Evolutionary conservation across 1,140 invertebrate genomes (phyloP).

Genomic region (Atopsyche davidsoni): DNA sequence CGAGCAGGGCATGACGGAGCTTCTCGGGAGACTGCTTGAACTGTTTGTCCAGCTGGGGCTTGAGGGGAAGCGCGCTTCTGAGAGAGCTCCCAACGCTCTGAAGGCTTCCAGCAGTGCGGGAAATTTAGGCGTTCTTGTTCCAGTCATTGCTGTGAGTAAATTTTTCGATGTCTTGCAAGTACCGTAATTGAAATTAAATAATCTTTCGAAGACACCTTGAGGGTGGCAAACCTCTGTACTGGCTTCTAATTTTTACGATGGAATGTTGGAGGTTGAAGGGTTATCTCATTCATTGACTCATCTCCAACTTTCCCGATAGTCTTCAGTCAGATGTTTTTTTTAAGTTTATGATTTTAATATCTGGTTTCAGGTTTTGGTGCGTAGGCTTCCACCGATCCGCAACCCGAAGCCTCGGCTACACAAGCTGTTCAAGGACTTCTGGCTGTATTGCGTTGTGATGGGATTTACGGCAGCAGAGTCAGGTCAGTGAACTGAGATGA

Average conservation of each 20-base stretch:
- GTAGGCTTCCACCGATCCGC: conserved; percentile 81
- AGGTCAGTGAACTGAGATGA: conserved; percentile 50
- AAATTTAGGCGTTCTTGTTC: conserved; percentile 94
- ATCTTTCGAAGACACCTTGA: no score
- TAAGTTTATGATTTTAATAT: neutral
- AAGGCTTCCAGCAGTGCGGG: conserved; percentile 90
- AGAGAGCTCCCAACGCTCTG: conserved; percentile 68
- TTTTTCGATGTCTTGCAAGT: no score
- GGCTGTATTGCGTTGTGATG: conserved; percentile 99
- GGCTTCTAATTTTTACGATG: neutral
- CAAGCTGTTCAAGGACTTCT: conserved; percentile 97
- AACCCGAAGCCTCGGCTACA: conserved; percentile 91
- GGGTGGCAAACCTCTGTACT: no score
- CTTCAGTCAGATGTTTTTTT: no score
- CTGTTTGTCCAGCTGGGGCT: conserved; percentile 96
- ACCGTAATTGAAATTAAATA: no score
- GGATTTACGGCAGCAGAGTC: conserved; percentile 87
- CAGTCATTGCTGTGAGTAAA: conserved; percentile 79
- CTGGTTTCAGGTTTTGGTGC: conserved; percentile 53
- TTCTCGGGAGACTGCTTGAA: conserved; percentile 84
- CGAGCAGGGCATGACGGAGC: conserved; percentile 77
- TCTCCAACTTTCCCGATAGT: no score
- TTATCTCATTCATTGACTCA: no score
- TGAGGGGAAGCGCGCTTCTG: conserved; percentile 89
- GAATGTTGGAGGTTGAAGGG: no score